Base-by-base conservation (phyloP, 35 echinoderm and acorn worm species). In the Holothuria glaberrima region DNA sequence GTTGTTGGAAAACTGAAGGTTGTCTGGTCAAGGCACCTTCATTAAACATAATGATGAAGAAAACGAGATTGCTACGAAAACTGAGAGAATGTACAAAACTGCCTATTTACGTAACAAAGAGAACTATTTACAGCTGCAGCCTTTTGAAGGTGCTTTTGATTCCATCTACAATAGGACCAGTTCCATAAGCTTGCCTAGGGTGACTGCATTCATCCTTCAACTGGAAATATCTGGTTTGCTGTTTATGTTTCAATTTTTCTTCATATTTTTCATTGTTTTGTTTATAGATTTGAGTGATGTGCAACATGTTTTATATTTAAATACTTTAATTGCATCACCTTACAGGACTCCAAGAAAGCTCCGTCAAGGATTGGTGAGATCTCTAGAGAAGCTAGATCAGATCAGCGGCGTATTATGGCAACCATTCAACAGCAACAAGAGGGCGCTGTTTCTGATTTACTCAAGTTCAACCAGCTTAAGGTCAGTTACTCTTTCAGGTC, bases 391-490 rank as follows among this genome's bases (percentile, higher is more conserved):
- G 93, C 93, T 34, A 30, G 97, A 30, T 93, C 91, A 9, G 93
- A 99, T 59, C 97, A 99, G 67, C 74, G 97, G 63, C 79, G 97
- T 17, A 79, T 94, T 31, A 92, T 99, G 36, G 91, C 97, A 10
- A 90, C 91, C 20, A 77, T 99, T 44, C 66, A 86, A 14, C 79
- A 92, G 25, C 88, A 93, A 89, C 88, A 92, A 30, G 91, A 86
- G 70, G 82, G 67, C 24, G 92, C 74, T 73, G 64, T 89, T 6
- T 97, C 95, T 19, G 93, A 99, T 91, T 85, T 99, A 4, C 91
- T 99, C 57, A 99, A 94, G 69, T 99, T 99, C 68, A 99, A 99
- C 71, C 97, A 99, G 68, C 90, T 99, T 44, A 95, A 99, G 89
- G 97, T 99, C 59, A 63, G 85, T 38, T 38, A 18, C 25, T 6